These are phyloP conservation scores for Phaethornis superciliosus DNA, from an alignment of 2,113 vertebrate genomes.

Conservation along the genomic window DNA sequence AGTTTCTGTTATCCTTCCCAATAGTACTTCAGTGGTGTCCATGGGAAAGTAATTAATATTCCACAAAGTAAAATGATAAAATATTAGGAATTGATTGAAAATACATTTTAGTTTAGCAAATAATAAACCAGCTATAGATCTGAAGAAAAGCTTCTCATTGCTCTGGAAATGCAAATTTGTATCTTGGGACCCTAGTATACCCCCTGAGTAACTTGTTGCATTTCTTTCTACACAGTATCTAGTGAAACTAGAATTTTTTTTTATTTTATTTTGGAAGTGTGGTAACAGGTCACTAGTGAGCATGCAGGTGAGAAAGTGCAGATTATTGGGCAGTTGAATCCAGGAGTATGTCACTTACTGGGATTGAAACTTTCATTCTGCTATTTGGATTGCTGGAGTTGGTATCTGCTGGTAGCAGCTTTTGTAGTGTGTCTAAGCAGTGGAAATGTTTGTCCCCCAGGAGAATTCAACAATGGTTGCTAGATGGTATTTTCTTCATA, in stretches of 20 bases:
- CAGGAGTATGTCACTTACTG: not conserved
- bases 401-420: slow-evolving; percentile 11
- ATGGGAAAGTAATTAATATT: not conserved
- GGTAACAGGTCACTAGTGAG: not conserved
- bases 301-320: slow-evolving; percentile 5
- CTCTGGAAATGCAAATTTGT: not conserved
- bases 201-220: not conserved
- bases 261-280: not conserved
- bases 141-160: not conserved
- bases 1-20: not conserved
- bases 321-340: not conserved
- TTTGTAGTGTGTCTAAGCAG: not conserved
- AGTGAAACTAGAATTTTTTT: slow-evolving; percentile 6
- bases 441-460: not conserved
- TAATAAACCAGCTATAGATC: not conserved
- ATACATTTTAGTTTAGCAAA: not conserved
- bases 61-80: not conserved
- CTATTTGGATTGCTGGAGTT: not conserved
- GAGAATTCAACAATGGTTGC: not conserved
- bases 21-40: not conserved
- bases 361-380: slow-evolving; percentile 9
- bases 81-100: not conserved
- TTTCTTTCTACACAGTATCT: not conserved
- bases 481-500: not conserved
- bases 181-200: not conserved